Evolutionary conservation across 2,113 vertebrate genomes (phyloP), one percentile per base, ranked within the genome.

Genomic region (Eonycteris spelaea): DNA sequence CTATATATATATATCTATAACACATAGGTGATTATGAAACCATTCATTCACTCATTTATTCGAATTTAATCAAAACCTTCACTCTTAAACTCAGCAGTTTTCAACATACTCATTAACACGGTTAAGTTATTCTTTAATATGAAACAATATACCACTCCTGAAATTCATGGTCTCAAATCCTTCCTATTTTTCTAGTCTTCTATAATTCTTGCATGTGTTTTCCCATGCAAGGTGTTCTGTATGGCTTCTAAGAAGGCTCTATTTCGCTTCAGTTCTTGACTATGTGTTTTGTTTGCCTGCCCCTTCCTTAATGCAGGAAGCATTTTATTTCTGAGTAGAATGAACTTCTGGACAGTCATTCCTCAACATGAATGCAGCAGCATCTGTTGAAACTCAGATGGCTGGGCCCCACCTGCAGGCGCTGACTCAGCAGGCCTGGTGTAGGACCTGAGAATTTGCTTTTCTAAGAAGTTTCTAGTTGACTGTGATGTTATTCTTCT

Each of bases 11-110:
- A 14, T n/a, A 59, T n/a, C 35, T 53, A 45, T 55, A 83, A 51
- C 1, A 78, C 75, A 82, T 0, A 28, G 35, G 19, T 74, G 33
- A 85, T 59, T 0, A 7, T n/a, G 79, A 51, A n/a, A 73, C n/a
- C 0, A 43, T 73, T 67, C 30, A 18, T 38, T 35, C 48, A 73
- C 59, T 79, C 95, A 26, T n/a, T 90, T 45, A 85, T 68, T 74
- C 48, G 75, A 61, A 75, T 86, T 75, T 51, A 75, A 45, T 4
- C 51, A 71, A 82, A 85, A 90, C 18, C 11, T 28, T 95, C 59
- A 82, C 74, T 68, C 28, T 82, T 61, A 35, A 40, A 82, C 67
- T 59, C 19, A 33, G 22, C 2, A 57, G 30, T 53, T 91, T 86
- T 82, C 28, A 75, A 61, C 5, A 68, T 45, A 38, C 2, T 53